These are phyloP conservation scores for Ophioninae sp. DNA, from an alignment of 2,888 invertebrate genomes.

Conservation along the genomic window DNA sequence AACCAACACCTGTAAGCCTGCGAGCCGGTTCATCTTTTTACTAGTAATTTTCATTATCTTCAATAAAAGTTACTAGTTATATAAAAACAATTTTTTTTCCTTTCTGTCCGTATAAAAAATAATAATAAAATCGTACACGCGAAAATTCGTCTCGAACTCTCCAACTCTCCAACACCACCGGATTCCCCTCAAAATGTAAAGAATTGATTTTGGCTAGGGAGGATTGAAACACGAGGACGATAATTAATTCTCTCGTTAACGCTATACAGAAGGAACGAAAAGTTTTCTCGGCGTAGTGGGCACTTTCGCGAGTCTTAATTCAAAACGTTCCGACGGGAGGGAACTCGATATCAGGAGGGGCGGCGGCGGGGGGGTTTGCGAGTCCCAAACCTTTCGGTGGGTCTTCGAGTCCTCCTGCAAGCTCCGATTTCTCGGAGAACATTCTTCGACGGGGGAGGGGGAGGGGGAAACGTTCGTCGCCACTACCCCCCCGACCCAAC, in stretches of 20 bases:
- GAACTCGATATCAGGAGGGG: not conserved
- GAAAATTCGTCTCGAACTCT: not conserved
- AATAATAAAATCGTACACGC: not conserved
- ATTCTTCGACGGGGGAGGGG: slow-evolving; percentile 11
- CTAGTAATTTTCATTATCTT: too few species aligned
- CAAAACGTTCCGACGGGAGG: not conserved
- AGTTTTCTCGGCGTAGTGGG: not conserved
- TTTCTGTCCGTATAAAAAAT: not conserved
- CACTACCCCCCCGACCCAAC: not conserved
- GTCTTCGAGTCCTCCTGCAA: not conserved
- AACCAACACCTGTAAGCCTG: too few species aligned
- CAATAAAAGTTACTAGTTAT: too few species aligned
- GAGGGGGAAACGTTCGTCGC: slow-evolving; percentile 9
- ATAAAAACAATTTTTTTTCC: not conserved
- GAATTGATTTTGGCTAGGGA: not conserved
- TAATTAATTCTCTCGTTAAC: slow-evolving; percentile 14
- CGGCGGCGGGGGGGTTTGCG: not conserved
- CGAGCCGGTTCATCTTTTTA: too few species aligned
- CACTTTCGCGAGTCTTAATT: not conserved
- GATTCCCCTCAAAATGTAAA: not conserved
- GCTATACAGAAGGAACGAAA: not conserved
- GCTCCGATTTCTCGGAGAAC: slow-evolving; percentile 17
- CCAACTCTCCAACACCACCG: not conserved
- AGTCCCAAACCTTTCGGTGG: slow-evolving; percentile 9
- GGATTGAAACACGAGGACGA: slow-evolving; percentile 1